These are phyloP conservation scores for Plebejus anna DNA, from an alignment of 2,888 invertebrate species.

Conservation along the genomic window DNA sequence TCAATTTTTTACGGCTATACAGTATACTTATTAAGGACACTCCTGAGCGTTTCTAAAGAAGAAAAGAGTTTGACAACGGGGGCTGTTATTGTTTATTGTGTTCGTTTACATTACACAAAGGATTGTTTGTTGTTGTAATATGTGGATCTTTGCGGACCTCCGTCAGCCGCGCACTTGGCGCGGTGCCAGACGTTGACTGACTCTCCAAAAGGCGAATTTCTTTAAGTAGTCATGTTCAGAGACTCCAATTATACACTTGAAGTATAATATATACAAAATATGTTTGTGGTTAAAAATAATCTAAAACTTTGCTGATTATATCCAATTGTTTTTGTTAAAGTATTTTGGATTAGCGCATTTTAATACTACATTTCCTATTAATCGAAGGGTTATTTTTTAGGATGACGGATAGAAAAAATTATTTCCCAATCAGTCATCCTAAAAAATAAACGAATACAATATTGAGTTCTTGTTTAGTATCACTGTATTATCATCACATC, in stretches of 20 bases:
- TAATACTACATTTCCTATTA: too few species aligned
- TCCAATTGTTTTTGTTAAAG: too few species aligned
- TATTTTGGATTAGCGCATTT: too few species aligned
- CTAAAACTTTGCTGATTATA: too few species aligned
- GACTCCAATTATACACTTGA: background rate
- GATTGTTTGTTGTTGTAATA: slow-evolving; percentile 14
- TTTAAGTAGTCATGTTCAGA: background rate
- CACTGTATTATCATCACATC: background rate
- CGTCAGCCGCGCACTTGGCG: background rate
- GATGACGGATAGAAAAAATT: too few species aligned
- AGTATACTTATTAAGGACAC: background rate
- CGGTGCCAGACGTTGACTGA: background rate
- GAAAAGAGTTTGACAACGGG: slow-evolving; percentile 20
- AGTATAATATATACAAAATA: background rate
- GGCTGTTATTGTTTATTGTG: slow-evolving; percentile 17
- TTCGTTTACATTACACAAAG: slow-evolving; percentile 1
- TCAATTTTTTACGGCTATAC: background rate
- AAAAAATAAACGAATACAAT: background rate
- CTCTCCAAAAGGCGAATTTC: slow-evolving; percentile 7
- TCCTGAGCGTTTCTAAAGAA: background rate
- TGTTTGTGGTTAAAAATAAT: background rate
- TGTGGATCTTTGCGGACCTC: background rate
- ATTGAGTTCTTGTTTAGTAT: background rate
- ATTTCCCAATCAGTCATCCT: background rate
- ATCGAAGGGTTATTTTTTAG: too few species aligned